Conservation (phyloP, 2,797 vertebrate genomes). For the Danio albolineatus region DNA sequence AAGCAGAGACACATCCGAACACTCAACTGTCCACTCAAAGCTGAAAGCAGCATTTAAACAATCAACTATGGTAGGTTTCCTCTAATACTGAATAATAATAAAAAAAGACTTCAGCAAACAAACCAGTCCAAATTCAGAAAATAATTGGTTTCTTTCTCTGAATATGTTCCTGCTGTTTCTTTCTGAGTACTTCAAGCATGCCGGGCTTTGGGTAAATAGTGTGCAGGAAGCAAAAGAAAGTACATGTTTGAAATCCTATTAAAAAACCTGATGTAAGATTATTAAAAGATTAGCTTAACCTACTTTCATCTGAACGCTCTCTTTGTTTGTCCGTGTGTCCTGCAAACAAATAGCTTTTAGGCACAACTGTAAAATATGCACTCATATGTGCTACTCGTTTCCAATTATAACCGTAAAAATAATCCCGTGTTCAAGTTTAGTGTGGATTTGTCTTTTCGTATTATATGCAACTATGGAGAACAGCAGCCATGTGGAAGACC, state of each 20-base stretch:
- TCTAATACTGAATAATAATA: not conserved
- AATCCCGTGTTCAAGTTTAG: constrained; percentile 9
- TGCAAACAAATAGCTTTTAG: constrained; percentile 71
- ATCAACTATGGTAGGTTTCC: constrained; percentile 1
- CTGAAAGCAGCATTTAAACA: not conserved
- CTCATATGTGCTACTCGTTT: not conserved
- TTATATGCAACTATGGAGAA: not conserved
- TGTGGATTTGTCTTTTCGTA: not conserved
- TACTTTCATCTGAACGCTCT: constrained; percentile 72
- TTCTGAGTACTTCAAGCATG: constrained; percentile 40
- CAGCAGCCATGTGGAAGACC: not conserved
- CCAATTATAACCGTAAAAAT: not conserved
- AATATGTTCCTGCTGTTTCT: constrained; percentile 22
- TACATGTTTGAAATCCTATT: constrained; percentile 61
- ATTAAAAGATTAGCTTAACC: constrained; percentile 81
- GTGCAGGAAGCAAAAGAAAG: constrained; percentile 64
- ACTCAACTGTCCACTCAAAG: constrained; percentile 11
- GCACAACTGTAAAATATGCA: constrained; percentile 35
- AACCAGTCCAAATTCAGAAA: constrained; percentile 29
- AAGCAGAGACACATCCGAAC: not conserved
- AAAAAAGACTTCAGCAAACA: constrained; percentile 17
- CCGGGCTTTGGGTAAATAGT: constrained; percentile 56
- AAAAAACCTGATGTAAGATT: constrained; percentile 73
- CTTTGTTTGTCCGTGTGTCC: constrained; percentile 72
- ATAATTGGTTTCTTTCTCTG: constrained; percentile 45